Evolutionary conservation across 2,797 vertebrate species (phyloP), one percentile per base, ranked within the genome.

Genomic region (Leptoclinus maculatus): DNA sequence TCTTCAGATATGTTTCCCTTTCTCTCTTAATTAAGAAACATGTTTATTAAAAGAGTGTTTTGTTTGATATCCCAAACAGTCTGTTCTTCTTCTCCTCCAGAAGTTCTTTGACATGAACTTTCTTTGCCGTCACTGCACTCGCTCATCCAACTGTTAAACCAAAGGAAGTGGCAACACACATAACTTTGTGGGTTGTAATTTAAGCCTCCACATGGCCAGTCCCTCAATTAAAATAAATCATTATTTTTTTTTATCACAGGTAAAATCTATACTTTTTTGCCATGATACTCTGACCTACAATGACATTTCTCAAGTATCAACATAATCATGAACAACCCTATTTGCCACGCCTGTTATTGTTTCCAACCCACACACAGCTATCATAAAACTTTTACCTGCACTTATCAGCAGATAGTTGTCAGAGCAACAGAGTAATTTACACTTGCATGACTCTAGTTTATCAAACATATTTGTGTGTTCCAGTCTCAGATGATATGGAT

Each of bases 121-220:
- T 79, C 32, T 57, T 58, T 80, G 64, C 45, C 1, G 7, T 83
- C 38, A 65, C 38, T 69, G 43, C 66, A 47, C 79, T 67, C 10
- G 23, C 70, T 88, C 80, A 80, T 86, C 66, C 75, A 87, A 87
- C 85, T 83, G 88, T 88, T 72, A 84, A 90, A 91, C 85, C 84
- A 89, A 66, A 91, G 84, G 90, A 92, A 89, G 86, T 89, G 77
- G 88, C 66, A 83, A 75, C 75, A 76, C 49, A 71, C 74, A 62
- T 4, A 13, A 12, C 68, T 51, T 14, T 72, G 66, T 41, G 60
- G 66, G 25, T 29, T 79, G 32, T n/a, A 25, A 66, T 73, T 51
- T 66, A 60, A 67, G 41, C n/a, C 68, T 63, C 13, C 53, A 70
- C 43, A 45, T 80, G 65, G 74, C 51, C 84, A 76, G 38, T 32